Evolutionary conservation across 2,888 invertebrate species (phyloP).

Genomic region (Stenoptilia bipunctidactyla): DNA sequence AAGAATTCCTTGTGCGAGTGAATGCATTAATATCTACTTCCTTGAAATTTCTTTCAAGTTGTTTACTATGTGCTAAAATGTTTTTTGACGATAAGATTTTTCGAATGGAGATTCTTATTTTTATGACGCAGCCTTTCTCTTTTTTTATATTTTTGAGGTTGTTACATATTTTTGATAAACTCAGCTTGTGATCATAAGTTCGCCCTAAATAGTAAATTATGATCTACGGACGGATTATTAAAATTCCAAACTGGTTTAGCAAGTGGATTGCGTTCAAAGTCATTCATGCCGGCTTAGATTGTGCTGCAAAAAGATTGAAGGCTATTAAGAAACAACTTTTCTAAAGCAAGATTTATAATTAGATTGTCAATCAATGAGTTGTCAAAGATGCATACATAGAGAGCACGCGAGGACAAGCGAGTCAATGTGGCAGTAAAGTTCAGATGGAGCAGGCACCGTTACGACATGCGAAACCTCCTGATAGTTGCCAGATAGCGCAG

Average conservation of each 20-base stretch:
- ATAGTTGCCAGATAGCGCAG: constrained; percentile 53
- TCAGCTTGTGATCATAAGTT: background rate
- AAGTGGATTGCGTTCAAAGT: constrained; percentile 4
- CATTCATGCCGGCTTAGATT: background rate
- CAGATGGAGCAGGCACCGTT: constrained; percentile 39
- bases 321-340: constrained; percentile 32
- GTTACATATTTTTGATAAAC: background rate
- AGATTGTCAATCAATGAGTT: constrained; percentile 43
- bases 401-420: constrained; percentile 32
- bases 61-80: background rate
- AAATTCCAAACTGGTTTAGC: constrained; percentile 7
- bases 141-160: background rate
- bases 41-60: background rate
- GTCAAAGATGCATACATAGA: constrained; percentile 27
- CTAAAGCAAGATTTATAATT: constrained; percentile 34
- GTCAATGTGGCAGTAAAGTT: constrained; percentile 26
- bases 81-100: background rate
- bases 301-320: constrained; percentile 21
- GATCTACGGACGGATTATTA: background rate
- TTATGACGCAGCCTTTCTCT: no score
- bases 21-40: constrained; percentile 1
- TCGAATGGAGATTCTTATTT: no score
- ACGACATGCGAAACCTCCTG: constrained; percentile 37
- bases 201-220: no score
- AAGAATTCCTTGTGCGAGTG: background rate